Evolutionary conservation across 1,140 invertebrate genomes (phyloP).

Genomic region (Heterodera schachtii): DNA sequence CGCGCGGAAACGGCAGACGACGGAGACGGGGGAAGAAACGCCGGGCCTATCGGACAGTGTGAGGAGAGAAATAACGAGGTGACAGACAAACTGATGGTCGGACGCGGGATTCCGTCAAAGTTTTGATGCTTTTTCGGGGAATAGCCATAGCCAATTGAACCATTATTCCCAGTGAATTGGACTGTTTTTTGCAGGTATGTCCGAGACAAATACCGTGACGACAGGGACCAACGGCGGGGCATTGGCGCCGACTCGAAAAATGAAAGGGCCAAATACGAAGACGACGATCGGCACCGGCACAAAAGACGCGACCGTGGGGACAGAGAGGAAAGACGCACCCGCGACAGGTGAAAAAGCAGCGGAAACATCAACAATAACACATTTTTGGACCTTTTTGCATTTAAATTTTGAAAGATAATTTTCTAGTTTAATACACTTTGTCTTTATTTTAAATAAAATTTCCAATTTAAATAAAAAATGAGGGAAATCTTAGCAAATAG

Average conservation of each 20-base stretch:
- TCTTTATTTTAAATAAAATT: too few species aligned
- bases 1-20: conserved; percentile 39
- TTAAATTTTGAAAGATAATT: too few species aligned
- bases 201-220: conserved; percentile 73
- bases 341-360: conserved; percentile 63
- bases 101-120: too few species aligned
- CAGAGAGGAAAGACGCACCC: conserved; percentile 59
- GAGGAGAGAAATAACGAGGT: conserved; percentile 46
- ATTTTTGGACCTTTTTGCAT: too few species aligned
- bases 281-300: conserved; percentile 56
- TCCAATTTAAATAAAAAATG: too few species aligned
- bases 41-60: conserved; percentile 48
- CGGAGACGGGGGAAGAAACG: conserved; percentile 41
- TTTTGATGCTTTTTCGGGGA: too few species aligned
- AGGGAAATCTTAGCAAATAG: too few species aligned
- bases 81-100: too few species aligned
- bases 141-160: too few species aligned
- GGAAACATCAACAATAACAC: too few species aligned
- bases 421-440: too few species aligned
- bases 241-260: conserved; percentile 45
- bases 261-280: conserved; percentile 25
- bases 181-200: conserved; percentile 70
- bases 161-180: too few species aligned
- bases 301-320: conserved; percentile 55
- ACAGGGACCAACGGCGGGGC: conserved; percentile 44